Evolutionary conservation across 2,797 vertebrate genomes (phyloP), one percentile per base, ranked within the genome.

Genomic region (Poecilia picta): DNA sequence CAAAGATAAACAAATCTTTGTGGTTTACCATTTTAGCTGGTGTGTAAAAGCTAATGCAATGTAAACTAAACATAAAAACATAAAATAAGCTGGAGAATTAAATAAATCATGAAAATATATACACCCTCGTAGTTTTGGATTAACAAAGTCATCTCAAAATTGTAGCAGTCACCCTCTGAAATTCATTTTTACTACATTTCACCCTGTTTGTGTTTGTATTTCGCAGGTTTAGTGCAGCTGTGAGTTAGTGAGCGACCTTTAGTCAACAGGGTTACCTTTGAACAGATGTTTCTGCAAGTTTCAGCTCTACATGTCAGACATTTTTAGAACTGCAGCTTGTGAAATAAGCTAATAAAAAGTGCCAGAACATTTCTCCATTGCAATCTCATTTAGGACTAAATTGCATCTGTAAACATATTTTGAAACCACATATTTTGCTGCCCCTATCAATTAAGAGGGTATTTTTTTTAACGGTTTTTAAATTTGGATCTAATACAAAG

Each of bases 101-200:
- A 51, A 84, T 77, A 7, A 5, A 74, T 41, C 25, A 2, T 46
- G 33, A 75, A 72, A 53, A 72, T 43, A 80, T 62, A 46, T 10
- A 77, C 20, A 31, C n/a, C 77, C 36, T 71, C 3, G 1, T 16
- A 47, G 49, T 8, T 15, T 64, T 8, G 64, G 25, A 77, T 70
- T 2, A 55, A 43, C 5, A 41, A 53, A 39, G 20, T 5, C 0
- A 39, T n/a, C 1, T 7, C n/a, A 43, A 31, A 71, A 23, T 57
- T 68, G 39, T 25, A 13, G 39, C 23, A 43, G 25, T 2, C 20
- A 41, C 20, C 39, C 39, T 25, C 23, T 70, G 18, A 72, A 18
- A 62, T 71, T 62, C 4, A n/a, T 5, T 15, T 68, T 51, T 16
- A n/a, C 11, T 7, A 73, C 25, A 31, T 23, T 15, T 33, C 33